A percentile compares a stretch with the other conserved stretches of the same genome.
These are phyloP conservation scores for Adela reaumurella DNA, from an alignment of 2,888 invertebrate genomes.

Conservation along the genomic window DNA sequence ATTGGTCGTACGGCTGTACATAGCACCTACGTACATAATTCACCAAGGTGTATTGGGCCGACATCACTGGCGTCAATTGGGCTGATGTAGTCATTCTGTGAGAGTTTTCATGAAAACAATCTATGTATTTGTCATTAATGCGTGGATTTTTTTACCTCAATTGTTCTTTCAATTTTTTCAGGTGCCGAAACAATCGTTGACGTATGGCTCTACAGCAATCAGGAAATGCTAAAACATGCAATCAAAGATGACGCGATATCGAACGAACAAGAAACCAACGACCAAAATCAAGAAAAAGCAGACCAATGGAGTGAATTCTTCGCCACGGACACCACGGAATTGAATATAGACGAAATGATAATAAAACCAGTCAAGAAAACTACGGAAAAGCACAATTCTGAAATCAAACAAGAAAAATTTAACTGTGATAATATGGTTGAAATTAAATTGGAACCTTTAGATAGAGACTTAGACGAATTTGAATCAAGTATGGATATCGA, in stretches of 20 bases:
- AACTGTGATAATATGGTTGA: background rate
- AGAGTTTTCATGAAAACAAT: no score
- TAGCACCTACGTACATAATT: no score
- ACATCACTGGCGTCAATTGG: no score
- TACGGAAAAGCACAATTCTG: constrained; percentile 4
- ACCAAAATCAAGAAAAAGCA: constrained; percentile 7
- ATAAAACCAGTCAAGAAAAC: constrained; percentile 29
- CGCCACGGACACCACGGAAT: constrained; percentile 27
- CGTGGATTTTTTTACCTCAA: no score
- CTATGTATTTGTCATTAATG: no score
- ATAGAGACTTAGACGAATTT: background rate
- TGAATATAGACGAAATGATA: constrained; percentile 44
- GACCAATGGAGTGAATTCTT: constrained; percentile 45
- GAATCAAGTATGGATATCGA: no score
- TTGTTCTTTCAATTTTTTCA: constrained; percentile 23
- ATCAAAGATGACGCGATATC: constrained; percentile 21
- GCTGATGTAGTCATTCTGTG: no score
- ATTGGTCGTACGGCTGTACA: no score
- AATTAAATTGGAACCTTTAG: background rate
- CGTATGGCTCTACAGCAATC: constrained; percentile 61
- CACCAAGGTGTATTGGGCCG: no score
- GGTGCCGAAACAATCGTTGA: constrained; percentile 80
- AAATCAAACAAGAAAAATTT: background rate
- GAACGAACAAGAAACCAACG: background rate
- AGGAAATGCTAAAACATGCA: constrained; percentile 36